Evolutionary conservation across 2,888 invertebrate species (phyloP).

Genomic region (Callyntrura guangdongensis): DNA sequence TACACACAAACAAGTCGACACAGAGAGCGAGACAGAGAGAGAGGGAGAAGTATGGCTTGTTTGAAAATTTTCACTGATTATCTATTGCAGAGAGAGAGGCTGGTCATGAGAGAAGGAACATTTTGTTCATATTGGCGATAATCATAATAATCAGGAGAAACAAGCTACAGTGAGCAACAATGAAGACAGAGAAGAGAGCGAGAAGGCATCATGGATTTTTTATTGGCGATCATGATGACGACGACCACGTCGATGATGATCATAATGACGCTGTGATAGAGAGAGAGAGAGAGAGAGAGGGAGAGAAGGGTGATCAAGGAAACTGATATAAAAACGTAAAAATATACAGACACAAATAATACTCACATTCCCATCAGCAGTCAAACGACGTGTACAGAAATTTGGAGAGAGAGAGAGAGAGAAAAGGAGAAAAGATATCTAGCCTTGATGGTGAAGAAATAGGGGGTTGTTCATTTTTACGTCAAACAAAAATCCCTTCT

Average conservation of each 20-base stretch:
- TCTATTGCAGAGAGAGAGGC: slow-evolving; percentile 4
- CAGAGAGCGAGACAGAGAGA: too few relatives aligned
- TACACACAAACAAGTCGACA: not conserved
- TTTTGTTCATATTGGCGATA: slow-evolving; percentile 14
- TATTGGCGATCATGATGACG: slow-evolving; percentile 38
- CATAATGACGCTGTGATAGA: slow-evolving; percentile 19
- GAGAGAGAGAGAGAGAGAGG: too few relatives aligned
- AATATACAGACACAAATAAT: not conserved
- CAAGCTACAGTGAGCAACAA: slow-evolving; percentile 10
- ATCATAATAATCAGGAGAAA: slow-evolving; percentile 60
- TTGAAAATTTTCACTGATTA: slow-evolving; percentile 33
- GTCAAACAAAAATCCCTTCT: too few relatives aligned
- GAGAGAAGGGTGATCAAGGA: slow-evolving; percentile 18
- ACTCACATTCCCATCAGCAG: not conserved
- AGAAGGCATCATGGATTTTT: slow-evolving; percentile 44
- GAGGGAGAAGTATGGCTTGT: not conserved
- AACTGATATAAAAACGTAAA: slow-evolving; percentile 6
- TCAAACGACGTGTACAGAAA: not conserved
- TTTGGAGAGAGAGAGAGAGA: not conserved
- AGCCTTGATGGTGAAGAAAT: not conserved
- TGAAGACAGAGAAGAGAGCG: slow-evolving; percentile 21
- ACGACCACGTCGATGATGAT: slow-evolving; percentile 14
- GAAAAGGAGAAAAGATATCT: slow-evolving; percentile 1
- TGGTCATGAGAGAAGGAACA: slow-evolving; percentile 44
- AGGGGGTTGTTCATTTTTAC: not conserved